These are phyloP conservation scores for Andrena marginata DNA, from an alignment of 2,888 invertebrate genomes.

Conservation along the genomic window DNA sequence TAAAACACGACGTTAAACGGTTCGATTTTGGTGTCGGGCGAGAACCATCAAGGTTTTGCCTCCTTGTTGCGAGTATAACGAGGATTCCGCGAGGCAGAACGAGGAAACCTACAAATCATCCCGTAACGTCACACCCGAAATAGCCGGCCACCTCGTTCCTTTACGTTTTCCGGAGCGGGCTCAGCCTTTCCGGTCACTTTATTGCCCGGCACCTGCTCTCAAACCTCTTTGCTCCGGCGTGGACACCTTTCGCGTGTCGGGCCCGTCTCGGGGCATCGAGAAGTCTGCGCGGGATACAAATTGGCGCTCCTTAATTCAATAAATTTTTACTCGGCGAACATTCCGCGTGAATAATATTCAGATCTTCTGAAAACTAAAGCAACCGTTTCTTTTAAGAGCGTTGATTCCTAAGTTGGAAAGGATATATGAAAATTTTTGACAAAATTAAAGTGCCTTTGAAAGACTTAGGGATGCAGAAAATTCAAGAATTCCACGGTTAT, in stretches of 20 bases:
- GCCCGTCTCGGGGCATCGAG: background rate
- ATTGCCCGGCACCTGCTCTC: conserved; percentile 71
- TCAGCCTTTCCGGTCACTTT: conserved; percentile 68
- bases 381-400: too few species aligned
- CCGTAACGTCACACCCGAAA: conserved; percentile 60
- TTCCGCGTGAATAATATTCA: background rate
- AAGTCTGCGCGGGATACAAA: background rate
- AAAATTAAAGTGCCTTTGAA: background rate
- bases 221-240: conserved; percentile 38
- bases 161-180: conserved; percentile 65
- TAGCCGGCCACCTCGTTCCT: conserved; percentile 68
- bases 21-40: conserved; percentile 10
- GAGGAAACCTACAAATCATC: conserved; percentile 64
- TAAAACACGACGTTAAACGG: conserved; percentile 25
- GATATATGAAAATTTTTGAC: too few species aligned
- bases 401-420: too few species aligned
- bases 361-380: background rate
- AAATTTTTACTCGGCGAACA: background rate
- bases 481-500: background rate
- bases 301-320: conserved; percentile 1
- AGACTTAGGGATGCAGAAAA: background rate
- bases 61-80: conserved; percentile 44
- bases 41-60: conserved; percentile 23
- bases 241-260: conserved; percentile 52
- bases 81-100: conserved; percentile 16